A percentile compares a stretch with the other conserved stretches of the same genome.
Evolutionary conservation across 2,113 vertebrate species (phyloP).

Genomic region (Megaceryle torquata): DNA sequence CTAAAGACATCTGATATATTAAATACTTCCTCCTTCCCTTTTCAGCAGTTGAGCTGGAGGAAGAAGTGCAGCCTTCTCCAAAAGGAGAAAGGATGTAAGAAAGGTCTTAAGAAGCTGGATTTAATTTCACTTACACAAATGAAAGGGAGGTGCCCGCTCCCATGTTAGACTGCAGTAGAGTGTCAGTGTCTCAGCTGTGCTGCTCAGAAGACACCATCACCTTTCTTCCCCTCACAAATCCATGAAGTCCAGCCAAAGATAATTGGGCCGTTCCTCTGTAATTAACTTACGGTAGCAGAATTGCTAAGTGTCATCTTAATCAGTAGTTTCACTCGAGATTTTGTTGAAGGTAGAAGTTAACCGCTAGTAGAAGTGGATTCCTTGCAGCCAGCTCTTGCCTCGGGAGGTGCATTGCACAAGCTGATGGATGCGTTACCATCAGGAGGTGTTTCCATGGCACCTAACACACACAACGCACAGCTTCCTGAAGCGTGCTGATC

Average conservation of each 20-base stretch:
- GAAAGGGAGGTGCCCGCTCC: slow-evolving; percentile 76
- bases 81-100: not conserved
- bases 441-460: slow-evolving; percentile 50
- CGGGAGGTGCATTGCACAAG: not conserved
- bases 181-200: not conserved
- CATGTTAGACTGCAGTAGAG: slow-evolving; percentile 47
- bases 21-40: not conserved
- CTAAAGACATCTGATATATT: not conserved
- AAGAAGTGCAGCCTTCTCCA: not conserved
- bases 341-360: not conserved
- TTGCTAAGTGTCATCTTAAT: not conserved
- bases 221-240: not conserved
- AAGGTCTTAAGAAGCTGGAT: not conserved
- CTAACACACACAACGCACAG: not conserved
- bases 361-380: not conserved
- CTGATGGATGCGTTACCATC: not conserved
- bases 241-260: not conserved
- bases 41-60: not conserved
- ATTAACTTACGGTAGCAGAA: not conserved
- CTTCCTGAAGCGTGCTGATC: not conserved
- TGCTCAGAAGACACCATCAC: not conserved
- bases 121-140: slow-evolving; percentile 76
- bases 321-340: not conserved
- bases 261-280: not conserved
- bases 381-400: not conserved